Evolutionary conservation across 2,888 invertebrate genomes (phyloP).

Genomic region (Apotomis capreana): DNA sequence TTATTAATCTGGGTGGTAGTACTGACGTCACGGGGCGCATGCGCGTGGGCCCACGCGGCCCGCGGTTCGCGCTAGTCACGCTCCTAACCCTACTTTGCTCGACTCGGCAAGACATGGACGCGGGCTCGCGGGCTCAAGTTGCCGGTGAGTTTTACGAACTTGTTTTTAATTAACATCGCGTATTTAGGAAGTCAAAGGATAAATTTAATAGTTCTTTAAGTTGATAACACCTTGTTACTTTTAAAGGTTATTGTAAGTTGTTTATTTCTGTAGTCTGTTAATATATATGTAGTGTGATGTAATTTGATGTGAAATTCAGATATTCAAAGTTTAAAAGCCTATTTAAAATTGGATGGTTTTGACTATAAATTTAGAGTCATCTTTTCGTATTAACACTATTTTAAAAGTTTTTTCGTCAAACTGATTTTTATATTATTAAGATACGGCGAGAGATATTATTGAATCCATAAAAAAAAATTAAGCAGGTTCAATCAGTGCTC

Average conservation of each 20-base stretch:
- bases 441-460: no score
- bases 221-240: neutral
- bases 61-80: constrained; percentile 77
- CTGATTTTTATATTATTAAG: no score
- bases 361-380: neutral
- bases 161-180: constrained; percentile 7
- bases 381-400: no score
- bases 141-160: constrained; percentile 63
- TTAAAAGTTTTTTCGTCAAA: no score
- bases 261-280: constrained; percentile 11
- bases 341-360: neutral
- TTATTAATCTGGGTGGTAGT: constrained; percentile 55
- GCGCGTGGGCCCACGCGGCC: constrained; percentile 67
- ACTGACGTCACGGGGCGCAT: constrained; percentile 74
- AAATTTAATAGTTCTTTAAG: neutral
- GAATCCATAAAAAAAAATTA: no score
- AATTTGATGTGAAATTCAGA: no score
- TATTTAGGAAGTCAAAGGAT: neutral
- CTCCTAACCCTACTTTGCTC: constrained; percentile 66
- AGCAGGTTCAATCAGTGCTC: no score
- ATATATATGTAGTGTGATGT: constrained; percentile 15
- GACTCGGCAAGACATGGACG: constrained; percentile 59
- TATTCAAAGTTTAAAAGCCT: no score
- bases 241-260: no score
- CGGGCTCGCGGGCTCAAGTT: constrained; percentile 55